Base-by-base conservation (phyloP, 2,888 invertebrate genomes). In the Holacanthella duospinosa region DNA sequence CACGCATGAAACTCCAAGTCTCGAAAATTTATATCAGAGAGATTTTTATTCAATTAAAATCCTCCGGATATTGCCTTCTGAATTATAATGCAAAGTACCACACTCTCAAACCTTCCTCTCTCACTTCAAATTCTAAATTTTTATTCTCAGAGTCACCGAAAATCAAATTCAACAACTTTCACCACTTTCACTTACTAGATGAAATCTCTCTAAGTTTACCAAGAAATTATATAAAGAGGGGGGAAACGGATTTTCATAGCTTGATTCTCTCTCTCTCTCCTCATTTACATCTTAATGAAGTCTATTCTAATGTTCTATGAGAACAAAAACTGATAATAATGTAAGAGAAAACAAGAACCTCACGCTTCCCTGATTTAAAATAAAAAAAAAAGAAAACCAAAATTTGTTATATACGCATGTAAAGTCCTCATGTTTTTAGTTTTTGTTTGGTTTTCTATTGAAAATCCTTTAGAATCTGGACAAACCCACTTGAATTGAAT, bases 231-330 rank as follows among this genome's bases (percentile, higher is more conserved):
- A n/a, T n/a, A n/a, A n/a, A n/a, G n/a, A n/a, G n/a, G n/a, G n/a
- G n/a, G n/a, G n/a, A n/a, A n/a, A n/a, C n/a, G n/a, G n/a, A n/a
- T n/a, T n/a, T n/a, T n/a, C n/a, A n/a, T n/a, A n/a, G n/a, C n/a
- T n/a, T n/a, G n/a, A n/a, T n/a, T n/a, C 36, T 36, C 21, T 48
- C 4, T 48, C 16, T 48, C n/a, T 21, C n/a, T 21, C 21, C n/a
- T 48, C 48, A 48, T 48, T 48, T 48, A 21, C 48, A 48, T 48
- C 48, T 48, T 48, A 48, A 48, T 48, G 48, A 48, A 48, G 48
- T 48, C 48, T 21, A 48, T 48, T 48, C 48, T 48, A 4, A 4
- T 48, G 12, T 21, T 48, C 48, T 48, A n/a, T 48, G 48, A 9
- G n/a, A n/a, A n/a, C n/a, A n/a, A n/a, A n/a, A n/a, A n/a, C n/a